Evolutionary conservation across 2,888 invertebrate genomes (phyloP), one percentile per base, ranked within the genome.

Genomic region (Sturmia bella): DNA sequence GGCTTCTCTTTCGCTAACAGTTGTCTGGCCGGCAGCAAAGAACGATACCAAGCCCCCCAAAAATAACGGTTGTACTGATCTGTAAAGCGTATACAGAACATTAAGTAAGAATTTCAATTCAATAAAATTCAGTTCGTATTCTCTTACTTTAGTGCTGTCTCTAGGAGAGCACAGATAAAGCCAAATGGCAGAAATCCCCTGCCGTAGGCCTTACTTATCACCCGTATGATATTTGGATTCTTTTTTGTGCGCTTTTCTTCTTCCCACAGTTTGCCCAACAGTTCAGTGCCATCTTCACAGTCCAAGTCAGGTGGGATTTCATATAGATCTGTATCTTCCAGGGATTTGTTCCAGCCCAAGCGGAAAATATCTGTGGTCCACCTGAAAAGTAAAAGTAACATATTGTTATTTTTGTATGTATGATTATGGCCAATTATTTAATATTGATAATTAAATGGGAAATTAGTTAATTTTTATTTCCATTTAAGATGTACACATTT

Each of bases 11-110:
- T 91, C 87, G 0, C 91, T 89, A 4, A 94, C 90, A 0, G 92
- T 91, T 0, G 89, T 91, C 19, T 93, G 93, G 0, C 92, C 92
- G 0, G 86, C 84, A 13, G 87, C 89, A 87, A 95, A 95, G 84
- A 93, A 95, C 0, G 92, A 92, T 12, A 95, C 93, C 15, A 95
- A 88, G 4, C 93, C 92, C 70, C 94, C 94, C 3, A 95, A 91
- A 83, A 94, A 94, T 85, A 94, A 87, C 2, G 95, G 95, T 87
- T 94, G 94, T 4, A 93, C 89, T 83, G 94, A 90, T 87, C 95
- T 95, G 90, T 32, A 84, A 83, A 76, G 59, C 3, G 12, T 61
- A 19, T 15, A 21, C 7, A 12, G 4, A 2, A 12, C 1, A 24
- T 24, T 21, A 32, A n/a, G n/a, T n/a, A n/a, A n/a, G n/a, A n/a